Base-by-base conservation (phyloP, 2,888 invertebrate species). In the Eristalis intricaria region DNA sequence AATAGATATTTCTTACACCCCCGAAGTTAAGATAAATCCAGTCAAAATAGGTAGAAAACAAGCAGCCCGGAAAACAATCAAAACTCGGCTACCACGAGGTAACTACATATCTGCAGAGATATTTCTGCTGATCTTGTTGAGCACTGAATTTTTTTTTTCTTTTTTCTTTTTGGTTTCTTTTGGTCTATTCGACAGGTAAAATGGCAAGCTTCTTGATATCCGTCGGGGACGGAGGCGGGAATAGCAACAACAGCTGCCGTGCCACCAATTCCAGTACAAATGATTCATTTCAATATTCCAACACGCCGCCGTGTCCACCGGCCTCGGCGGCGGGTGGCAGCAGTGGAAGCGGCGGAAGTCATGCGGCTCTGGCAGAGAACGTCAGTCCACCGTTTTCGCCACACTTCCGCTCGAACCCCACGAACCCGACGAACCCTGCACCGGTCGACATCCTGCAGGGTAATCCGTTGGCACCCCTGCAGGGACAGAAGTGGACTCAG, bases 401-500 rank as follows among this genome's bases (percentile, higher is more conserved):
- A 23, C 60, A 70, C 35, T 70, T 69, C 11, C 80, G 74, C 38
- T 63, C 73, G 1, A 79, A 66, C 64, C 50, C 73, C 70, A 43
- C 68, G n/a, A n/a, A n/a, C n/a, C n/a, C n/a, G n/a, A 43, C 73
- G 50, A 19, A 66, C 15, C 5, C 58, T 1, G 65, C 60, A 32
- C 29, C 60, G 5, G 35, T 61, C 23, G 82, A 82, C 50, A 22
- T 40, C 22, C 56, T 69, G 10, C 69, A 66, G 4, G 66, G n/a
- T 0, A 79, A 84, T 56, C 50, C 87, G 3, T 13, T 87, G 40
- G 79, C 60, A 10, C 1, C 58, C 19, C 61, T 91, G 80, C 91
- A 91, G 78, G 91, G 91, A 0, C 91, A 91, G 68, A 91, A 91
- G 73, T 92, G 92, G 92, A 91, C 90, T 13, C 91, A 91, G 84